Evolutionary conservation across 1,140 invertebrate species (phyloP), one percentile per base, ranked within the genome.

Genomic region (Hypothenemus hampei): DNA sequence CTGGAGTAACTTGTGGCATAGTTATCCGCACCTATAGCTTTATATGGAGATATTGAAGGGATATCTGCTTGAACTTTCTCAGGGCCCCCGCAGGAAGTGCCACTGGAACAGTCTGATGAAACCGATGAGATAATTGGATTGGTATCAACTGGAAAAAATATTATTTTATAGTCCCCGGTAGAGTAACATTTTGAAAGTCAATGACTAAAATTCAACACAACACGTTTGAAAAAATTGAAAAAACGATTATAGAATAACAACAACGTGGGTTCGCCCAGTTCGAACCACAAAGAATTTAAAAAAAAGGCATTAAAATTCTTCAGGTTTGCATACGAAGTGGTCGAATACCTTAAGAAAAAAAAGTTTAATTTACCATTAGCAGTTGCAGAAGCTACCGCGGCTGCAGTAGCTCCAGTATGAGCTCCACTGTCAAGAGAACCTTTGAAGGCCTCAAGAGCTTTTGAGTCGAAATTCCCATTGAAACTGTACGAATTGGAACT

Each of bases 11-110:
- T 26, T 15, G 43, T 55, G 8, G n/a, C n/a, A 22, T 55, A 47
- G 13, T 55, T 47, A 11, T 35, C 43, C 2, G 43, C 37, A 6
- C 16, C 43, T 24, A 47, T 55, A 21, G 18, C 18, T 41, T 55
- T 48, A 18, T 55, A 46, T n/a, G n/a, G n/a, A n/a, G n/a, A n/a
- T n/a, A n/a, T n/a, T n/a, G n/a, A n/a, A n/a, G n/a, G n/a, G n/a
- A n/a, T n/a, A n/a, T n/a, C n/a, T n/a, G n/a, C n/a, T n/a, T n/a
- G n/a, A n/a, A n/a, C n/a, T n/a, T n/a, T n/a, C n/a, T n/a, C n/a
- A n/a, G n/a, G n/a, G n/a, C n/a, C n/a, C n/a, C n/a, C n/a, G n/a
- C n/a, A n/a, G n/a, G n/a, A n/a, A n/a, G n/a, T n/a, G n/a, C n/a
- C n/a, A n/a, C n/a, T n/a, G 10, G 23, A 19, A 21, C 37, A 43